phyloP scores from a whole-genome alignment of 2,888 invertebrate species.

The Drosophila paracracens region DNA sequence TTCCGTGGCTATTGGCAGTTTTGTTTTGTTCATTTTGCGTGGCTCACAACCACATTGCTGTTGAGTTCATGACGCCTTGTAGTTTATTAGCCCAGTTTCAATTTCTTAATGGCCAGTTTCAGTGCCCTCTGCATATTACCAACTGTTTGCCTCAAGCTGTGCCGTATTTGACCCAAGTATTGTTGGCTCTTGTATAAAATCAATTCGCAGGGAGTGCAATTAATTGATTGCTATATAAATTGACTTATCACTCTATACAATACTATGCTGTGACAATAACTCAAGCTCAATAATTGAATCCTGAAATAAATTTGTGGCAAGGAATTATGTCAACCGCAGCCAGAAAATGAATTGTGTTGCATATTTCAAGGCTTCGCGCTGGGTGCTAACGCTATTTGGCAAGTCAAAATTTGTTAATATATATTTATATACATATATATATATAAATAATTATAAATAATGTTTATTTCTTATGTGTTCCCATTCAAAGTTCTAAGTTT shows the following conservation, averaged over 20 bases:
- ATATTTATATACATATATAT: no score
- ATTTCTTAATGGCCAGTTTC: slow-evolving; percentile 43
- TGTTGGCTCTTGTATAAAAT: slow-evolving; percentile 11
- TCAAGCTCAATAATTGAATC: slow-evolving; percentile 11
- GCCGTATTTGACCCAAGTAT: slow-evolving; percentile 6
- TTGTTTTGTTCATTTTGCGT: slow-evolving; percentile 38
- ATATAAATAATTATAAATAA: not conserved
- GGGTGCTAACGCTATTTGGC: no score
- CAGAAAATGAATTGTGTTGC: slow-evolving; percentile 1
- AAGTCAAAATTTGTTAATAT: no score
- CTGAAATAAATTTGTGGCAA: slow-evolving; percentile 10
- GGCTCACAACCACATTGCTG: slow-evolving; percentile 24
- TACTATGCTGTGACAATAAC: not conserved
- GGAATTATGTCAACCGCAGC: slow-evolving; percentile 39
- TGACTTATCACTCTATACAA: slow-evolving; percentile 4
- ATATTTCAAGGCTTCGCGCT: not conserved
- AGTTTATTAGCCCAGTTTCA: slow-evolving; percentile 72
- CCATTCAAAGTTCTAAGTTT: not conserved
- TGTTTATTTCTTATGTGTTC: not conserved
- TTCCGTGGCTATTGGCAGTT: slow-evolving; percentile 19
- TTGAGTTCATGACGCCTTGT: slow-evolving; percentile 53
- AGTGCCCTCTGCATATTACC: slow-evolving; percentile 28
- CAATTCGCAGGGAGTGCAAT: slow-evolving; percentile 17
- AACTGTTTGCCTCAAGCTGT: slow-evolving; percentile 2
- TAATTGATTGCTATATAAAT: slow-evolving; percentile 19